Evolutionary conservation across 2,888 invertebrate species (phyloP).

Genomic region (Strigamia maritima): DNA sequence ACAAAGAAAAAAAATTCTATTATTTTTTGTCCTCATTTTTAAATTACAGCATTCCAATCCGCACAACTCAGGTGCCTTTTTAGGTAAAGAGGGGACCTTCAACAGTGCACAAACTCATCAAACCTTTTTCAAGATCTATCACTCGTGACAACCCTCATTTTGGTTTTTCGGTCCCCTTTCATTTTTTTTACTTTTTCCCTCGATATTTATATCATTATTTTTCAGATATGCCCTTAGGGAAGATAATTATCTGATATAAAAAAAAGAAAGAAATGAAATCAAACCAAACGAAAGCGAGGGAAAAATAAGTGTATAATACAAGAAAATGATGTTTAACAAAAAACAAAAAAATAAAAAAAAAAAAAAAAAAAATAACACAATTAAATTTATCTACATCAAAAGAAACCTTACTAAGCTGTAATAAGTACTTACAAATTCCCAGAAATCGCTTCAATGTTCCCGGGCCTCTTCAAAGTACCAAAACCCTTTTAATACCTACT

Average conservation of each 20-base stretch:
- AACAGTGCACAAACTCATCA: neutral
- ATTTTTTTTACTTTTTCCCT: neutral
- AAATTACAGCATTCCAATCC: slow-evolving; percentile 15
- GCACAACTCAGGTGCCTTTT: slow-evolving; percentile 11
- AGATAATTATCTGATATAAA: slow-evolving; percentile 15
- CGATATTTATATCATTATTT: slow-evolving; percentile 16
- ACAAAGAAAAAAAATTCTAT: neutral
- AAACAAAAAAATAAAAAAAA: neutral
- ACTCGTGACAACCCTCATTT: slow-evolving; percentile 28
- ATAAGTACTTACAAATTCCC: slow-evolving; percentile 19
- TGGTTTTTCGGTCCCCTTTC: neutral
- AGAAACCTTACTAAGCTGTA: slow-evolving; percentile 8
- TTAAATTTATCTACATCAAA: slow-evolving; percentile 6
- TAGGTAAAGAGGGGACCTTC: neutral
- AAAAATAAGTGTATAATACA: slow-evolving; percentile 1
- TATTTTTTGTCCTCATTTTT: neutral
- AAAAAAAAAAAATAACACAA: neutral
- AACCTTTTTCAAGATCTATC: slow-evolving; percentile 20
- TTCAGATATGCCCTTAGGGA: neutral
- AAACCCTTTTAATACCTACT: slow-evolving; percentile 13
- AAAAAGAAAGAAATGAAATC: slow-evolving; percentile 24
- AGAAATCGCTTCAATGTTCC: slow-evolving; percentile 29
- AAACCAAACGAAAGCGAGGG: neutral
- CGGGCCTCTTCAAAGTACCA: slow-evolving; percentile 20
- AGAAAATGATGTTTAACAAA: neutral